Evolutionary conservation across 2,888 invertebrate species (phyloP).

Genomic region (Alloscopus bannaensis): DNA sequence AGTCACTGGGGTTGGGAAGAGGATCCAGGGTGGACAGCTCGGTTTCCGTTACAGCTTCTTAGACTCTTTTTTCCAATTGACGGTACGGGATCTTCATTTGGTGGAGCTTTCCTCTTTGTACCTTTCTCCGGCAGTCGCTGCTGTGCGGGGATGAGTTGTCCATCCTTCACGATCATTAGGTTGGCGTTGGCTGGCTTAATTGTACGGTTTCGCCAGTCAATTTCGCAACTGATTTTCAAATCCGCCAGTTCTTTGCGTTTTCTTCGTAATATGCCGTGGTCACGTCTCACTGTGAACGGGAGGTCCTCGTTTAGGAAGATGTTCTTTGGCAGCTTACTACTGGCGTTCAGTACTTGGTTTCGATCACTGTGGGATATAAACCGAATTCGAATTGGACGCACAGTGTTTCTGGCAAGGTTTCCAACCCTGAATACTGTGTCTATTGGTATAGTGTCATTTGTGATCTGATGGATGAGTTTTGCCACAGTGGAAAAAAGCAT

Average conservation of each 20-base stretch:
- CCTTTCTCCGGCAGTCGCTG: background rate
- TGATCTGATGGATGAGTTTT: background rate
- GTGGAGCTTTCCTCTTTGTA: background rate
- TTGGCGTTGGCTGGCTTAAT: background rate
- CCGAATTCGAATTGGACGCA: background rate
- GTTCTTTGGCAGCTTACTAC: background rate
- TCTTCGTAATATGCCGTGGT: background rate
- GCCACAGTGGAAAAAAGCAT: background rate
- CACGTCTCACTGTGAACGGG: slow-evolving; percentile 12
- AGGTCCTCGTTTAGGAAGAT: slow-evolving; percentile 20
- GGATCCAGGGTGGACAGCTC: background rate
- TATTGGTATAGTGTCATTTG: background rate
- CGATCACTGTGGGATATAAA: background rate
- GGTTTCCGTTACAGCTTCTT: background rate
- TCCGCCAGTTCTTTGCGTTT: slow-evolving; percentile 6
- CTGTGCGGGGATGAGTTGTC: background rate
- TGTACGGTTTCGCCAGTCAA: background rate
- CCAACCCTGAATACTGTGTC: slow-evolving; percentile 12
- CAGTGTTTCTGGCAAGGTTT: background rate
- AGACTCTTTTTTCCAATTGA: background rate
- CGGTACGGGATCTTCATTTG: background rate
- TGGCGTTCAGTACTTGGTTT: background rate
- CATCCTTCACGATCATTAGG: background rate
- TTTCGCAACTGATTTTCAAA: background rate
- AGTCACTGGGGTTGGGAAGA: background rate